Evolutionary conservation across 2,113 vertebrate genomes (phyloP), one percentile per base, ranked within the genome.

Genomic region (Donacobius atricapilla): DNA sequence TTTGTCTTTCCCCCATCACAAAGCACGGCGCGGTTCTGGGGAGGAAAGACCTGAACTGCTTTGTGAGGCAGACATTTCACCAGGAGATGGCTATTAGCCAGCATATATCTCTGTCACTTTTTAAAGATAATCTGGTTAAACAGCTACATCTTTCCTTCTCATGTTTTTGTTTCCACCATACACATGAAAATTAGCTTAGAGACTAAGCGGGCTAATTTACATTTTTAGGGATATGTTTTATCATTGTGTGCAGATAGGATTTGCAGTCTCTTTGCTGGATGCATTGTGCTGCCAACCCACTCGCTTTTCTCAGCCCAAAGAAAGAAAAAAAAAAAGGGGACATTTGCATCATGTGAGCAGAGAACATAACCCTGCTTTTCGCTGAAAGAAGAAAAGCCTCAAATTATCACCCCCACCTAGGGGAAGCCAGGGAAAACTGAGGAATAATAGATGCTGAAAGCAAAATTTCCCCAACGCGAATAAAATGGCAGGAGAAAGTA

Each of bases 101-200:
- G 94, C 83, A 70, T 31, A 45, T 86, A 93, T 90, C 89, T 83
- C 76, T 92, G 93, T 95, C 94, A 90, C 80, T 90, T 80, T 70
- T 94, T 78, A 35, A 70, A 95, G 92, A 96, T 95, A 95, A 97
- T 96, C 94, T 97, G 92, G 75, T 96, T 94, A 94, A 96, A 95
- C 93, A 95, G 96, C 94, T 96, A 95, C 85, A 93, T 96, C 90
- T 91, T 94, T 60, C 60, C 69, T 77, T 80, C 93, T 92, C 90
- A 58, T 45, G 83, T 31, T 94, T 93, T 96, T 97, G 96, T 94
- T 91, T 94, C 92, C 64, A 93, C 68, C 22, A 93, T 88, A 94
- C 92, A 95, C 76, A 92, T 94, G 91, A 97, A 97, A 97, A 97
- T 96, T 80, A 96, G 94, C 92, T 93, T 90, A 73, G 92, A 93